These are phyloP conservation scores for Nasua narica DNA, from an alignment of 2,797 vertebrate species.

Conservation along the genomic window DNA sequence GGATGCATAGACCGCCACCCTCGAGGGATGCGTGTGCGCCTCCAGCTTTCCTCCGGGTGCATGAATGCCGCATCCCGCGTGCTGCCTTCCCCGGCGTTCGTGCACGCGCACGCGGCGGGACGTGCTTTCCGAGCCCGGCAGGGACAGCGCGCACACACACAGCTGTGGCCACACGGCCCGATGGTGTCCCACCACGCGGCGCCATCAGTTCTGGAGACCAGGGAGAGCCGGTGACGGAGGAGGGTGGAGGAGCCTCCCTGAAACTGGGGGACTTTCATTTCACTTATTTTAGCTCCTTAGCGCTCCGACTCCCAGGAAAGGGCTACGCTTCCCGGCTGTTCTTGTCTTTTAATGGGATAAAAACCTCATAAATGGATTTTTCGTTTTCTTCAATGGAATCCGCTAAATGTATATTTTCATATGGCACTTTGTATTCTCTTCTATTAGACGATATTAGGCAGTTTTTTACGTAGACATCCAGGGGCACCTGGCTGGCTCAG, in stretches of 20 bases:
- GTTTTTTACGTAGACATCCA: not conserved
- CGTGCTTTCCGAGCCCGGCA: too few species aligned
- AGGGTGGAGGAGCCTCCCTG: not conserved
- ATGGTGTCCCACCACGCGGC: accelerated
- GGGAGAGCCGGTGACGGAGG: accelerated
- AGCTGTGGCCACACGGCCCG: accelerated
- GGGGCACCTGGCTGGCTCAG: not conserved
- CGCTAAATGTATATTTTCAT: not conserved
- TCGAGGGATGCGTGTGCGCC: not conserved
- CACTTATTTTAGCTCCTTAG: not conserved
- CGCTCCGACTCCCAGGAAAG: accelerated
- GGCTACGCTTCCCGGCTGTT: not conserved
- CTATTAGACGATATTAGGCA: not conserved
- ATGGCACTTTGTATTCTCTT: not conserved
- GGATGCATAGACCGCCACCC: accelerated
- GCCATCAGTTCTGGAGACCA: too few species aligned
- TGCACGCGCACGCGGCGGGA: accelerated
- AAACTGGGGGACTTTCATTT: not conserved
- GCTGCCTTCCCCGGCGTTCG: too few species aligned
- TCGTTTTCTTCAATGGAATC: not conserved
- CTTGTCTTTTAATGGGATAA: not conserved
- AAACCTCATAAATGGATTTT: not conserved
- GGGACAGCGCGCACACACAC: accelerated
- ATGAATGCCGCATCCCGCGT: not conserved
- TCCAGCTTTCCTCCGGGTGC: not conserved